phyloP scores from a whole-genome alignment of 2,113 vertebrate genomes.

The Siphamia tubifer region DNA sequence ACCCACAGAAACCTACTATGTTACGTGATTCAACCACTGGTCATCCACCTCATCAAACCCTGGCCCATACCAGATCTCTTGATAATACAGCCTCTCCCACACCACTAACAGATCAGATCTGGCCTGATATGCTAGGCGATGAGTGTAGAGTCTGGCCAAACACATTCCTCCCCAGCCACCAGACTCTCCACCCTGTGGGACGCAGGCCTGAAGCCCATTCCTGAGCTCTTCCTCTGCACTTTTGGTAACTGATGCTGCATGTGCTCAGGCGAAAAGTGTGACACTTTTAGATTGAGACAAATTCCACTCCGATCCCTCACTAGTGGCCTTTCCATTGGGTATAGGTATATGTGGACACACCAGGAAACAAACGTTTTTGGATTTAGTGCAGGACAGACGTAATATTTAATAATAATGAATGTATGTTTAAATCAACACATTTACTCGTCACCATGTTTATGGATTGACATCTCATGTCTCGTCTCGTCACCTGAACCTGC shows the following conservation, averaged over 20 bases:
- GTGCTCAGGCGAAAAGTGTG: background rate
- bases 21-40: constrained; percentile 39
- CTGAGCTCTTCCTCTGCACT: background rate
- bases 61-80: constrained; percentile 20
- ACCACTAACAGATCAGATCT: constrained; percentile 4
- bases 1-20: constrained; percentile 33
- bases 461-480: too few species aligned
- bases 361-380: too few species aligned
- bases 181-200: constrained; percentile 54
- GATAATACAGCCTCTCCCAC: constrained; percentile 24
- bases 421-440: too few species aligned
- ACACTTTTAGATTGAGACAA: background rate
- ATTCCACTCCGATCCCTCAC: background rate
- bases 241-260: background rate
- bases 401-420: too few species aligned
- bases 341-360: too few species aligned
- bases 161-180: constrained; percentile 57
- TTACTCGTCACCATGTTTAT: too few species aligned
- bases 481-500: too few species aligned
- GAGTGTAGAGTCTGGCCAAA: constrained; percentile 25
- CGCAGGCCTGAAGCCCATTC: constrained; percentile 3
- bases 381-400: too few species aligned
- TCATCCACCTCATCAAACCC: constrained; percentile 49
- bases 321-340: too few species aligned
- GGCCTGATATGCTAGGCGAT: constrained; percentile 29